A percentile compares a stretch with the other conserved stretches of the same genome.
Evolutionary conservation across 1,140 invertebrate genomes (phyloP).

Genomic region (Dendroctonus ponderosae): DNA sequence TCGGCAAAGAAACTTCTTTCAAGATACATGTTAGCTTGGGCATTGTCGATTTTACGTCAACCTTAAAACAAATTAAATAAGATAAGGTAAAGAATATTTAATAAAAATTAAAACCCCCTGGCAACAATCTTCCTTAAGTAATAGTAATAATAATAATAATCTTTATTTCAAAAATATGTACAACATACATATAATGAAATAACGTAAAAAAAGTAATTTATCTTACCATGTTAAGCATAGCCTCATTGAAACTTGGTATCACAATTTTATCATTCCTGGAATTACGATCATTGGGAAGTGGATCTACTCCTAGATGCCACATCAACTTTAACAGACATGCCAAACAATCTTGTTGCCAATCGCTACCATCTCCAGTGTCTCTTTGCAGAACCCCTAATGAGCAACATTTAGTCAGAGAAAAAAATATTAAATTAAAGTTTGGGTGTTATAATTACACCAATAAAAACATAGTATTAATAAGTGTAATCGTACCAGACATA

Average conservation of each 20-base stretch:
- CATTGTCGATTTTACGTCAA: conserved; percentile 74
- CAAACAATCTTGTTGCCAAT: conserved; percentile 93
- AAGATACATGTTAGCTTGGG: conserved; percentile 81
- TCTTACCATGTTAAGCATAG: conserved; percentile 73
- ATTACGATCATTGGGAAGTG: conserved; percentile 48
- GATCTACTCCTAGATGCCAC: conserved; percentile 79
- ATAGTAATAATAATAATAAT: no score
- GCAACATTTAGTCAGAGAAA: background rate
- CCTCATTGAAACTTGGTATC: conserved; percentile 47
- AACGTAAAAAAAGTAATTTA: background rate
- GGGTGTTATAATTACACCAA: no score
- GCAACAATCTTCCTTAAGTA: no score
- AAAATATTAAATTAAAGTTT: background rate
- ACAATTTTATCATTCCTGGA: conserved; percentile 46
- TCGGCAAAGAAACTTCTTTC: conserved; percentile 75
- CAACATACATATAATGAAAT: background rate
- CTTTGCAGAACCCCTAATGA: conserved; percentile 55
- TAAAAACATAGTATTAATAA: no score
- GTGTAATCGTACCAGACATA: conserved; percentile 66
- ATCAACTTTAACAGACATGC: conserved; percentile 81
- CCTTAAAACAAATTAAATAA: conserved; percentile 6
- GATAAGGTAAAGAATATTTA: background rate
- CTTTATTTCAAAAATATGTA: background rate
- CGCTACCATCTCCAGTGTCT: conserved; percentile 68
- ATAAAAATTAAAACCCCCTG: background rate